Evolutionary conservation across 2,113 vertebrate species (phyloP).

Genomic region (Tympanuchus pallidicinctus): DNA sequence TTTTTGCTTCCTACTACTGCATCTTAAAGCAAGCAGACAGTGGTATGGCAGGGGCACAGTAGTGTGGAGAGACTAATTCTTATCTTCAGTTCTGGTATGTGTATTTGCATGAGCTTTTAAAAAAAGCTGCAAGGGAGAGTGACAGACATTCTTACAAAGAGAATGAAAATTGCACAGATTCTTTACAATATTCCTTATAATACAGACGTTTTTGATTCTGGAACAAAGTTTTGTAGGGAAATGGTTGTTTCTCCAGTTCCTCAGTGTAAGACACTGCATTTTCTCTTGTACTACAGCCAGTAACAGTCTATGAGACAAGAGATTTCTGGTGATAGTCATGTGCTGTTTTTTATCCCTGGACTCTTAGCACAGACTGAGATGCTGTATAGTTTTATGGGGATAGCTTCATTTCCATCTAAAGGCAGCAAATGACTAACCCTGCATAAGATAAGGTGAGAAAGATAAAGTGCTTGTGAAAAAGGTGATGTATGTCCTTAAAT

Average conservation of each 20-base stretch:
- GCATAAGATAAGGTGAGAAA: not conserved
- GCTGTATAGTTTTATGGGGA: not conserved
- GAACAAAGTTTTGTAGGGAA: not conserved
- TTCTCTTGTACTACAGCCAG: not conserved
- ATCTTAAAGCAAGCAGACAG: not conserved
- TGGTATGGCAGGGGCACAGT: not conserved
- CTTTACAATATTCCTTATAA: not conserved
- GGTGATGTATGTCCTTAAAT: not conserved
- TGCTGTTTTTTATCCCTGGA: not conserved
- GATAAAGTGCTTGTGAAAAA: not conserved
- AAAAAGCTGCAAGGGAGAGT: not conserved
- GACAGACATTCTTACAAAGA: not conserved
- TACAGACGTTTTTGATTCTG: not conserved
- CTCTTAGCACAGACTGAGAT: not conserved
- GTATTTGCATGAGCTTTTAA: conserved; percentile 20
- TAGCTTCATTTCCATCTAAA: not conserved
- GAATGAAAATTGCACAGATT: not conserved
- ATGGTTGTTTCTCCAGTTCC: not conserved
- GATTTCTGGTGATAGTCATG: not conserved
- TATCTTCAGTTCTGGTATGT: not conserved
- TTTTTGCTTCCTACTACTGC: not conserved
- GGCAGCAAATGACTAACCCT: not conserved
- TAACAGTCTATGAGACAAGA: not conserved
- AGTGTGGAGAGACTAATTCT: not conserved
- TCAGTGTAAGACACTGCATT: not conserved